phyloP scores from a whole-genome alignment of 1,140 invertebrate species.

The Aphis craccivora region DNA sequence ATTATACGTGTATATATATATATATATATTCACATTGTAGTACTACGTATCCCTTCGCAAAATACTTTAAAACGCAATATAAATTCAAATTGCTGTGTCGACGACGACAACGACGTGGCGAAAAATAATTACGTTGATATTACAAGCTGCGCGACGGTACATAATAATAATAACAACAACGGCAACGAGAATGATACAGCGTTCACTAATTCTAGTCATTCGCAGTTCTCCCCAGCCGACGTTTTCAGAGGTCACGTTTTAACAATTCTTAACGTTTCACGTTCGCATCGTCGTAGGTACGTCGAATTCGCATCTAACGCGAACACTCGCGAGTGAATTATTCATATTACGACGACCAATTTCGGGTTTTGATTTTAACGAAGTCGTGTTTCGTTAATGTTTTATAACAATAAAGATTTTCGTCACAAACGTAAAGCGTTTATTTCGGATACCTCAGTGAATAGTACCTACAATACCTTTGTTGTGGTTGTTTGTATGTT shows the following conservation, averaged over 20 bases:
- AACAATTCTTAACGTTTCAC: conserved; percentile 22
- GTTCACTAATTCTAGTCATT: conserved; percentile 29
- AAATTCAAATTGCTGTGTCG: conserved; percentile 26
- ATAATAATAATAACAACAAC: neutral
- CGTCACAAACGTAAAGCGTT: neutral
- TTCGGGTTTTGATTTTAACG: conserved; percentile 5
- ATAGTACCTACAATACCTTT: neutral
- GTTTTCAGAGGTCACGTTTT: conserved; percentile 2
- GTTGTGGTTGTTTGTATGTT: neutral
- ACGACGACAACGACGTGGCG: neutral
- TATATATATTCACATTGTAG: neutral
- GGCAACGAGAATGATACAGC: neutral
- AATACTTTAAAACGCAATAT: conserved; percentile 42
- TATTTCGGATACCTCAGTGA: neutral
- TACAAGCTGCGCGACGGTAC: neutral
- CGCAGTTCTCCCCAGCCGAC: conserved; percentile 1
- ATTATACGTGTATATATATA: neutral
- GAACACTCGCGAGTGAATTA: neutral
- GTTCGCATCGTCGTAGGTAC: neutral
- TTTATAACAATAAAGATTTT: neutral
- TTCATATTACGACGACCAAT: neutral
- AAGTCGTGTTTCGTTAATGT: neutral
- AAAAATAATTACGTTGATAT: conserved; percentile 31
- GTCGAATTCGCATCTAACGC: neutral
- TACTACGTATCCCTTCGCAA: neutral